Conservation (phyloP, 2,113 vertebrate genomes). For the Syrmaticus mikado region DNA sequence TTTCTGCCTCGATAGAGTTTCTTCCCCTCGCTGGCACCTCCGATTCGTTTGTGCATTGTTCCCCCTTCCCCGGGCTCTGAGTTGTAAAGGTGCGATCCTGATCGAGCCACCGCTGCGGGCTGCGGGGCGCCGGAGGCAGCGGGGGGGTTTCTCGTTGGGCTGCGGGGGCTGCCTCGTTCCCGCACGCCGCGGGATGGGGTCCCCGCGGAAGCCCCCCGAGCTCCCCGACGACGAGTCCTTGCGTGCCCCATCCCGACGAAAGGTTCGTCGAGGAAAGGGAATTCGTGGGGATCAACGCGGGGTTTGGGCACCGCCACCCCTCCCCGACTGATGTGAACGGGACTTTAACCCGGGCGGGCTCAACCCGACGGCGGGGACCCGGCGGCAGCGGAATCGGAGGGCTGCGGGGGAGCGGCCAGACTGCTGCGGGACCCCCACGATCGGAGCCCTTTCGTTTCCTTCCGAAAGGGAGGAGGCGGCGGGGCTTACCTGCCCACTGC, state of each 20-base stretch:
- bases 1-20: slow-evolving; percentile 67
- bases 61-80: background rate
- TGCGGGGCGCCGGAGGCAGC: background rate
- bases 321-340: background rate
- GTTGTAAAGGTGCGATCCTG: background rate
- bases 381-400: background rate
- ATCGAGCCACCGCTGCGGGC: background rate
- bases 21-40: slow-evolving; percentile 62
- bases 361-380: background rate
- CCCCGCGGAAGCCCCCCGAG: background rate
- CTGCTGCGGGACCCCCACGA: background rate
- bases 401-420: background rate
- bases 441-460: no score
- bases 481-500: slow-evolving; percentile 92
- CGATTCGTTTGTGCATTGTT: slow-evolving; percentile 59
- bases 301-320: background rate
- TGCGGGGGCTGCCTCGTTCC: background rate
- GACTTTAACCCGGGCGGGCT: background rate
- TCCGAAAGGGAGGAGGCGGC: no score
- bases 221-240: background rate
- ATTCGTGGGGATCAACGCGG: slow-evolving; percentile 2
- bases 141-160: background rate
- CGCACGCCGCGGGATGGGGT: background rate
- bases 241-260: background rate
- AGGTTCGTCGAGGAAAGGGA: slow-evolving; percentile 19